A percentile compares a stretch with the other conserved stretches of the same genome.
Conservation (phyloP, 2,797 vertebrate genomes). For the Glossophaga mutica region DNA sequence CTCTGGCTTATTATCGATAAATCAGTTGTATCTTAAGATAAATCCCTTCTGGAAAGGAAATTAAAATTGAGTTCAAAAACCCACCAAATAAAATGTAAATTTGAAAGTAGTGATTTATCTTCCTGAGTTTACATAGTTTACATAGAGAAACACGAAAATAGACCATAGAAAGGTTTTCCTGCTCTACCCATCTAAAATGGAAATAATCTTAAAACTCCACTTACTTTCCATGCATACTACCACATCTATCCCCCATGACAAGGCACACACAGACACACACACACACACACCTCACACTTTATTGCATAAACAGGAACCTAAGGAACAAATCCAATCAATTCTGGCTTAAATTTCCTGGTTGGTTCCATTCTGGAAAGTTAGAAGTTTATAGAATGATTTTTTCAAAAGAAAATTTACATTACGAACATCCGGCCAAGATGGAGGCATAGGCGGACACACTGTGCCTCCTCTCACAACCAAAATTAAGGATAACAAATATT, state of each 20-base stretch:
- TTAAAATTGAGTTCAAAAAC: background rate
- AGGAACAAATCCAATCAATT: background rate
- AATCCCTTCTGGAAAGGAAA: slow-evolving; percentile 17
- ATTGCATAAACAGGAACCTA: background rate
- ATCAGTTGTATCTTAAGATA: background rate
- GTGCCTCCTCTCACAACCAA: no score
- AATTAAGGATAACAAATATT: no score
- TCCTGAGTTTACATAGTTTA: background rate
- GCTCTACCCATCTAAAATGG: background rate
- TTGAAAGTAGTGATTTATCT: background rate
- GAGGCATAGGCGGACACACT: no score
- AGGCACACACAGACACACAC: background rate
- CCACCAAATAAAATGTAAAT: background rate
- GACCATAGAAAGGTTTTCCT: background rate
- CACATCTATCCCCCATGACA: background rate
- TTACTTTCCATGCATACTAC: background rate
- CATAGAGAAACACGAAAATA: background rate
- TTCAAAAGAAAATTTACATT: background rate
- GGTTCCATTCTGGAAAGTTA: background rate
- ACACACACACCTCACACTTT: background rate
- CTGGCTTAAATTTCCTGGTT: background rate
- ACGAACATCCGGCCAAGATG: no score
- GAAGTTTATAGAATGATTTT: background rate
- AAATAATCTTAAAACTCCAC: background rate
- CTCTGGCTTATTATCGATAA: background rate